Conservation (phyloP, 2,888 invertebrate species). For the Drosophila kuntzei region DNA sequence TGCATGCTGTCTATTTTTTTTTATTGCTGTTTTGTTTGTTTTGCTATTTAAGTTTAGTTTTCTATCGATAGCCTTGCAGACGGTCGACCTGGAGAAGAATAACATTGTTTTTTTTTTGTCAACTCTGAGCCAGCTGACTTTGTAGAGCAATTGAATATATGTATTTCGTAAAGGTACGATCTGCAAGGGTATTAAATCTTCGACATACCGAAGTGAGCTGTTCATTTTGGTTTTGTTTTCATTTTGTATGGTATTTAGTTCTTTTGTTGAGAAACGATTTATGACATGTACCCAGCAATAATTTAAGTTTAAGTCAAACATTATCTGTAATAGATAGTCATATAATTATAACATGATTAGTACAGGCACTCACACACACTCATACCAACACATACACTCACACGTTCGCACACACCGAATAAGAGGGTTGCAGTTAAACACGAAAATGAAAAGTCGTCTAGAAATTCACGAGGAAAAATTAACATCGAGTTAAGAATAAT, state of each 20-base stretch:
- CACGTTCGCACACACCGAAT: slow-evolving; percentile 21
- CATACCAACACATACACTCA: slow-evolving; percentile 19
- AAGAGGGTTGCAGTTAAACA: slow-evolving; percentile 49
- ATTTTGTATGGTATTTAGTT: slow-evolving; percentile 41
- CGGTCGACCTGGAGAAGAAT: not conserved
- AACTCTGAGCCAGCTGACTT: not conserved
- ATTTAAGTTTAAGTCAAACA: slow-evolving; percentile 40
- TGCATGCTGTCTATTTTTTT: slow-evolving; percentile 37
- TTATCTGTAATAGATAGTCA: slow-evolving; percentile 48
- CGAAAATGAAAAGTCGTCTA: slow-evolving; percentile 37
- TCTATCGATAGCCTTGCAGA: slow-evolving; percentile 8
- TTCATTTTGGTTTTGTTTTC: slow-evolving; percentile 30
- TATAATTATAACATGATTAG: slow-evolving; percentile 35
- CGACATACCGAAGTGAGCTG: slow-evolving; percentile 23
- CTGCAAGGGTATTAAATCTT: slow-evolving; percentile 15
- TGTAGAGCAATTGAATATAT: not conserved
- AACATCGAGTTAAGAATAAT: slow-evolving; percentile 40
- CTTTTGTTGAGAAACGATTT: slow-evolving; percentile 53
- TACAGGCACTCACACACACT: slow-evolving; percentile 48
- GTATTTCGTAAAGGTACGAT: not conserved
- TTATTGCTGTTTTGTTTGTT: slow-evolving; percentile 8
- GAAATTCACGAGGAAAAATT: slow-evolving; percentile 30
- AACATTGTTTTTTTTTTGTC: not conserved
- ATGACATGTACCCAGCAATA: slow-evolving; percentile 61
- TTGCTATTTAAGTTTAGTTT: slow-evolving; percentile 1